Percentiles rank a stretch among this genome's conserved stretches.
These are phyloP conservation scores for Heliocidaris erythrogramma DNA, from an alignment of 35 echinoderm and acorn worm genomes.

Conservation along the genomic window DNA sequence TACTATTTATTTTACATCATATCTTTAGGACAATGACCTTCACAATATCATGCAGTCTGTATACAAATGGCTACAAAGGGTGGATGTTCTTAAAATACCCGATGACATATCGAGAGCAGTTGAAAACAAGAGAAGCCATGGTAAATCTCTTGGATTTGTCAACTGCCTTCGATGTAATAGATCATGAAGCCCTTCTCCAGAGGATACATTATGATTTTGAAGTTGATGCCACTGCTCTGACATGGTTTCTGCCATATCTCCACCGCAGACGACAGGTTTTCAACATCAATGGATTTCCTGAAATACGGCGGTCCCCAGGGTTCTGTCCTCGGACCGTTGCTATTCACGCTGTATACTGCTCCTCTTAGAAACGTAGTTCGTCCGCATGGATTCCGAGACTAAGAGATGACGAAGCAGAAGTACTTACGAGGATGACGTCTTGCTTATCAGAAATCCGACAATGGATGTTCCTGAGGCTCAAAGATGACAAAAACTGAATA, in stretches of 20 bases:
- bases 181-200: too few relatives aligned
- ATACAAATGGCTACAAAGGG: too few relatives aligned
- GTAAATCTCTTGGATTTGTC: too few relatives aligned
- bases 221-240: conserved; percentile 13
- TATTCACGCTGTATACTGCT: conserved; percentile 70
- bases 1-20: too few relatives aligned
- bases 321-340: conserved; percentile 69
- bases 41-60: too few relatives aligned
- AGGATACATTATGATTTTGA: neutral
- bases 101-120: too few relatives aligned
- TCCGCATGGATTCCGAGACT: neutral
- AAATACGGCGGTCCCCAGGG: conserved; percentile 62
- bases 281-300: conserved; percentile 21
- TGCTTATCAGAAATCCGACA: conserved; percentile 42
- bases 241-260: conserved; percentile 46
- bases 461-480: conserved; percentile 67
- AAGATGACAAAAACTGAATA: conserved; percentile 67
- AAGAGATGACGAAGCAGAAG: neutral
- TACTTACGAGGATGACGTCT: neutral
- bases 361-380: conserved; percentile 53
- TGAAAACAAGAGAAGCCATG: too few relatives aligned
- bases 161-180: too few relatives aligned
- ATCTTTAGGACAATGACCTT: too few relatives aligned
- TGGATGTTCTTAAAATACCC: too few relatives aligned
- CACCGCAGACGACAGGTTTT: conserved; percentile 44